These are phyloP conservation scores for Pantherophis guttatus DNA, from an alignment of 2,113 vertebrate genomes.

Conservation along the genomic window DNA sequence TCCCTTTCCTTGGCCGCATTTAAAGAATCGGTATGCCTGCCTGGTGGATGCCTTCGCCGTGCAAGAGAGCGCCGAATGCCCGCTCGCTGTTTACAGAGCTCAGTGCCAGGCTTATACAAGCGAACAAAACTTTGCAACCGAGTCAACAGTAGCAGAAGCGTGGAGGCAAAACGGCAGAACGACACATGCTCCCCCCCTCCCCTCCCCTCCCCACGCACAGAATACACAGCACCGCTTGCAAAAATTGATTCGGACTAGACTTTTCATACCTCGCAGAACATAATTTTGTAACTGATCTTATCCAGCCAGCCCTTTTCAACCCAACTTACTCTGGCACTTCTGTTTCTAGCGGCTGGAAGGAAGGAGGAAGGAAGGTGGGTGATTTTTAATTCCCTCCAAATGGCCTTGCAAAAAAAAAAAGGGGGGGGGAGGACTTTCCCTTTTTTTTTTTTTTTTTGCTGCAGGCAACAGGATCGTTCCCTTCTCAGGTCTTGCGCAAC, in stretches of 20 bases:
- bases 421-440: too few relatives aligned
- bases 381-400: not conserved
- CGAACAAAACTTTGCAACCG: not conserved
- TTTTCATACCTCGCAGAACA: not conserved
- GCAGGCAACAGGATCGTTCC: too few relatives aligned
- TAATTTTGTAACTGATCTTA: too few relatives aligned
- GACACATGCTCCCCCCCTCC: too few relatives aligned
- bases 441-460: too few relatives aligned
- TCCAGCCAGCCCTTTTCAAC: too few relatives aligned
- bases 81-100: not conserved
- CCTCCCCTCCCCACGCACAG: too few relatives aligned
- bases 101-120: not conserved
- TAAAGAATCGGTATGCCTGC: too few relatives aligned
- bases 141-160: too few relatives aligned
- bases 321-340: too few relatives aligned
- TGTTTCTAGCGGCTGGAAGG: too few relatives aligned
- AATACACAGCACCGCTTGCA: not conserved
- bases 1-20: not conserved
- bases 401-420: not conserved
- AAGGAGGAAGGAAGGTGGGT: not conserved
- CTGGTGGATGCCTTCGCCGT: too few relatives aligned
- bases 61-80: not conserved
- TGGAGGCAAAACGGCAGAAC: not conserved
- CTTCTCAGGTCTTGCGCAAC: not conserved
- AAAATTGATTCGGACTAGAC: not conserved